phyloP scores from a whole-genome alignment of 23 tunicate species.

The Ascidia mentula region DNA sequence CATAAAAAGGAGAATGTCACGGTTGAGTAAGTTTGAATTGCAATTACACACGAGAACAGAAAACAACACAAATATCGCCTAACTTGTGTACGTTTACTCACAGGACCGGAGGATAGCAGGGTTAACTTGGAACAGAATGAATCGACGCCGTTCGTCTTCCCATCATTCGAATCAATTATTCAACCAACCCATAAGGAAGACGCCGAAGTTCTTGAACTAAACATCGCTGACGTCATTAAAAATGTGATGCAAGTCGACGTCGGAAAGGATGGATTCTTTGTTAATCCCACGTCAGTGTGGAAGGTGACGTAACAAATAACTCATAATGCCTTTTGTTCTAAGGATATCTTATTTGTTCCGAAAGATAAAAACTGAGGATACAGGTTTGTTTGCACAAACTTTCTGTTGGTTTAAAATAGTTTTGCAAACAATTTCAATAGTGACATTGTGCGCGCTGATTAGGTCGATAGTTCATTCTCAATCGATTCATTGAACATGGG shows the following conservation, averaged over 20 bases:
- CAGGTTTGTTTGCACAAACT: too few species aligned
- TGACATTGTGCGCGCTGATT: too few species aligned
- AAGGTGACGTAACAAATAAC: constrained; percentile 16
- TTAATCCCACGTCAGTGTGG: constrained; percentile 53
- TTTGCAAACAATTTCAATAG: too few species aligned
- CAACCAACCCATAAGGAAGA: background rate
- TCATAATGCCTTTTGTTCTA: background rate
- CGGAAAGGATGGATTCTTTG: constrained; percentile 24
- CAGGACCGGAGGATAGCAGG: too few species aligned
- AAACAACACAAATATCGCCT: too few species aligned
- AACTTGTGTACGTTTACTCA: too few species aligned
- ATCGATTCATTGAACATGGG: constrained; percentile 42
- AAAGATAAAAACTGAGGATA: too few species aligned
- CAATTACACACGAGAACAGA: too few species aligned
- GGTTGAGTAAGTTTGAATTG: too few species aligned
- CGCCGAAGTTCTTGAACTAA: background rate
- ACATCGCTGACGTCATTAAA: background rate
- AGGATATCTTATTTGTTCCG: constrained; percentile 3
- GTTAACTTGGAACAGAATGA: too few species aligned
- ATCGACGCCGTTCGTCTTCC: too few species aligned
- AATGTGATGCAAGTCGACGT: background rate
- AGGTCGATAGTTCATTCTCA: constrained; percentile 70
- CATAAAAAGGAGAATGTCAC: background rate
- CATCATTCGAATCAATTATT: background rate
- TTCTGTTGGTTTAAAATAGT: too few species aligned